Base-by-base conservation (phyloP, 2,797 vertebrate genomes). In the Pitangus sulphuratus region DNA sequence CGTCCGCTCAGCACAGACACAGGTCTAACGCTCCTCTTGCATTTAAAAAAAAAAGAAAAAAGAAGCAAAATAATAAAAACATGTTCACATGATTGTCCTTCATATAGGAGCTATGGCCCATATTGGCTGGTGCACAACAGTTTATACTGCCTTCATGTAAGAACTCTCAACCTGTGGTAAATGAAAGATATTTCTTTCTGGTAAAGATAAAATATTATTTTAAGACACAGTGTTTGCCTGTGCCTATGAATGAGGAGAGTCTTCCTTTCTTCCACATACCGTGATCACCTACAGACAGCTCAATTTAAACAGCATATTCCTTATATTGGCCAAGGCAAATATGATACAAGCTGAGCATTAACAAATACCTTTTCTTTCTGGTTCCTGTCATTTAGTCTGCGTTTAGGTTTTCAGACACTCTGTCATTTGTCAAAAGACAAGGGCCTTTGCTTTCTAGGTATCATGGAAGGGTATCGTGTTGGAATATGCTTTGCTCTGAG, bases 401-500 rank as follows among this genome's bases (percentile, higher is more conserved):
- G 40, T 64, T 85, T 51, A 47, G 19, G 30, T 91, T 89, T 95
- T 66, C 51, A 74, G 19, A 76, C 18, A 11, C 26, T n/a, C n/a
- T 74, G 56, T 53, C 25, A 2, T 79, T 70, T 71, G 45, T 78
- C 44, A 45, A 47, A 77, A 90, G 42, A 31, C 45, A 37, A 72
- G 26, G 39, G 28, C n/a, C 15, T 77, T 77, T 58, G 17, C 57
- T 75, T 86, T 87, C 61, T 80, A 37, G 64, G 28, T 72, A 5
- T 40, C 31, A 54, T 54, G 58, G 48, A 75, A 93, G 7, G 31
- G 35, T 28, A 42, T 61, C 11, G 4, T 7, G 12, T 28, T 87
- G 75, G 47, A 90, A 87, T 42, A 40, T 77, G 58, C 58, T 88
- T 81, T 81, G 31, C 47, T 87, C 37, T 60, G 45, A 50, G 60